A percentile compares a stretch with the other conserved stretches of the same genome.
These are phyloP conservation scores for Drosophila sechellia DNA, from an alignment of 1,140 invertebrate species.

Conservation along the genomic window DNA sequence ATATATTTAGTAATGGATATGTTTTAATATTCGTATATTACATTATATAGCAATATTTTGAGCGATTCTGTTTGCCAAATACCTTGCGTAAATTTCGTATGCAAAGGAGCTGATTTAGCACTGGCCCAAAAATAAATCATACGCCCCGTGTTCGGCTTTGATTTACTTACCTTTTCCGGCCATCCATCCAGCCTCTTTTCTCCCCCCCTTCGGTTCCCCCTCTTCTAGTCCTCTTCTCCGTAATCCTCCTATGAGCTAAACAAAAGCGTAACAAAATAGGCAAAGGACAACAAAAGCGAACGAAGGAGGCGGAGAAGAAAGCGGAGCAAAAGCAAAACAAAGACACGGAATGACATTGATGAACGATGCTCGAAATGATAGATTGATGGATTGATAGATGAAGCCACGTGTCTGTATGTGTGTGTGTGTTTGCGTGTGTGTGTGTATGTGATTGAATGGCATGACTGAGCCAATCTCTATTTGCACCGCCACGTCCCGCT, in stretches of 20 bases:
- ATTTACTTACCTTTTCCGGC: slow-evolving; percentile 49
- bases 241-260: slow-evolving; percentile 47
- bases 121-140: slow-evolving; percentile 38
- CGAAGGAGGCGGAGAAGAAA: slow-evolving; percentile 9
- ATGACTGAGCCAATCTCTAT: slow-evolving; percentile 59
- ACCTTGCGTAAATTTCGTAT: slow-evolving; percentile 21
- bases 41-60: background rate
- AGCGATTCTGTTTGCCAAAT: slow-evolving; percentile 17
- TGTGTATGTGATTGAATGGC: slow-evolving; percentile 49
- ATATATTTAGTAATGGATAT: no score
- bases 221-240: background rate
- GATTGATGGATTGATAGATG: slow-evolving; percentile 65
- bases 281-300: slow-evolving; percentile 25
- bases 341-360: slow-evolving; percentile 73
- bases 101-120: slow-evolving; percentile 8
- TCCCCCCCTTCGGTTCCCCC: background rate
- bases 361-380: slow-evolving; percentile 73
- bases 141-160: slow-evolving; percentile 37
- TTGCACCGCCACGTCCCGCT: background rate
- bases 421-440: background rate
- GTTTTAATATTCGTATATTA: no score
- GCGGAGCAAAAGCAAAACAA: slow-evolving; percentile 38
- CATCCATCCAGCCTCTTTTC: slow-evolving; percentile 8
- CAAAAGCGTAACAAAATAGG: slow-evolving; percentile 50
- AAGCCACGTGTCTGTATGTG: slow-evolving; percentile 20